Percentiles rank a stretch among this genome's conserved stretches.
Conservation (phyloP, 2,888 invertebrate genomes). For the Cryptosula pallasiana region DNA sequence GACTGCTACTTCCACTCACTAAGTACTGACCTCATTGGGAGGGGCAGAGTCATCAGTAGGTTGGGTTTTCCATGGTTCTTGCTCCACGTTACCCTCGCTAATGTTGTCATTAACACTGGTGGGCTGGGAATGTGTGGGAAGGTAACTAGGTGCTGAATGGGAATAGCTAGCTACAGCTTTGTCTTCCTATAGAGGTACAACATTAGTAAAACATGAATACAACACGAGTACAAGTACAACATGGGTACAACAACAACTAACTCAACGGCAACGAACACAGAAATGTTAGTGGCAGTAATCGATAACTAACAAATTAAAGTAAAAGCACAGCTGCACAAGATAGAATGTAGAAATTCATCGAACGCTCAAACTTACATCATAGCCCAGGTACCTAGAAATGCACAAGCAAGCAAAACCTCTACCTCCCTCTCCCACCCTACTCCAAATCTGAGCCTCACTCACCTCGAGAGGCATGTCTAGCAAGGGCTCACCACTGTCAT, state of each 20-base stretch:
- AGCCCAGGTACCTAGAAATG: no score
- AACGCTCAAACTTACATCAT: no score
- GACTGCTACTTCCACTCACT: background rate
- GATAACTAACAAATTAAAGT: no score
- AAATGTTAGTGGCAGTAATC: no score
- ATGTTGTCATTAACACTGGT: background rate
- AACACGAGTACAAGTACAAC: background rate
- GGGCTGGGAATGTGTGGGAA: slow-evolving; percentile 2
- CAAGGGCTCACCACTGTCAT: background rate
- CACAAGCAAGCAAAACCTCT: no score
- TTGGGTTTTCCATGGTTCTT: slow-evolving; percentile 12
- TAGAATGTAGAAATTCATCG: no score
- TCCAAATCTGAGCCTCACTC: background rate
- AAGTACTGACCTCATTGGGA: background rate
- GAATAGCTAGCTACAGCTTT: background rate
- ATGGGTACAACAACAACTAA: slow-evolving; percentile 12
- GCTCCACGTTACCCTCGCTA: background rate
- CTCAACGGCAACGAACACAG: no score
- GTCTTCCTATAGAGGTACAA: slow-evolving; percentile 3
- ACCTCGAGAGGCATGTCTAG: background rate
- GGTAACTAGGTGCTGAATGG: no score
- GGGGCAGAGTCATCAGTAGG: slow-evolving; percentile 17
- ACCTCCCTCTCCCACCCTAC: no score
- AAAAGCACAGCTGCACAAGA: no score
- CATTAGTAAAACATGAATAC: background rate